Base-by-base conservation (phyloP, 2,888 invertebrate species). In the Pachycephus smyrnensis region DNA sequence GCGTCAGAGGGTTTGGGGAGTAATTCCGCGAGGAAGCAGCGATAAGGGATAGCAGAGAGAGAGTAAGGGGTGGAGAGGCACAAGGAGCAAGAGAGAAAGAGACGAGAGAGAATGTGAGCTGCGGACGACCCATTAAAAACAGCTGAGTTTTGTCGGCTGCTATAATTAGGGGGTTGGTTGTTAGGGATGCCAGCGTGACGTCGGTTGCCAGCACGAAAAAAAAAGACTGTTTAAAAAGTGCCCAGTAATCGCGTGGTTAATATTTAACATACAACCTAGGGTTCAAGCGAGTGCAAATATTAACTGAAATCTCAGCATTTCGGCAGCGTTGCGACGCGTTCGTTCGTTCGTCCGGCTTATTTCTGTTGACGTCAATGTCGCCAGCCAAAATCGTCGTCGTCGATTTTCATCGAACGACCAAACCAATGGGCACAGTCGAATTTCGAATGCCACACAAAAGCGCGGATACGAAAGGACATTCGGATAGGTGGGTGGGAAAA, bases 131-230 rank as follows among this genome's bases (percentile, higher is more conserved):
- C 31, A 73, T 76, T 76, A 76, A 76, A 76, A 76, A 36, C 40
- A 76, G 73, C 76, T 31, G 76, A 76, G 76, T 69, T 76, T 71
- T 71, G 30, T 69, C 37, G 35, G 76, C 37, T 36, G 75, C 23
- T 74, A 35, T 76, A 76, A 76, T 76, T 76, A 76, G 40, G 69
- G 76, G 69, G 31, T 55, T 23, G 55, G 55, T 55, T 55, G 55
- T 55, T 55, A 55, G 23, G 23, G 55, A 55, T 55, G 55, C 23
- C 55, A 23, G 9, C 55, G 55, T 40, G 40, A 40, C 15, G 15
- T 40, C 15, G 40, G 40, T 55, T 55, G 55, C 55, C 23, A 23
- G 9, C 9, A 23, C 6, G 55, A 9, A 9, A 55, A 23, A 15
- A 40, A 55, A 9, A 9, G 9, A 55, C 55, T 55, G 23, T 55